Conservation (phyloP, 1,140 invertebrate genomes). For the Zaprionus taronus region DNA sequence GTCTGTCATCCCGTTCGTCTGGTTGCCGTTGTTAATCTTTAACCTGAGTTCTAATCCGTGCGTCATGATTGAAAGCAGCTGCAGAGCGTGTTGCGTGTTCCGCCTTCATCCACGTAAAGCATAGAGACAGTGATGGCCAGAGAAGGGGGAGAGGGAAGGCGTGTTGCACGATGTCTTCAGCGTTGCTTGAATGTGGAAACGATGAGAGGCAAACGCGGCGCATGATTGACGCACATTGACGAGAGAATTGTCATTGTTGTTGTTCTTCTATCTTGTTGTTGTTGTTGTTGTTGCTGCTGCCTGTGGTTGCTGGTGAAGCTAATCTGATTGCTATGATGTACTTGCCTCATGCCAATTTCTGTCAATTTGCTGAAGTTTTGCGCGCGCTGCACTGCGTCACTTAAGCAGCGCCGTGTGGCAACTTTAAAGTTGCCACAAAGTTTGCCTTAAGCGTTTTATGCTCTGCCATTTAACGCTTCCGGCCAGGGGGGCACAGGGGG, state of each 20-base stretch:
- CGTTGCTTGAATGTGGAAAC: slow-evolving; percentile 22
- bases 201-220: slow-evolving; percentile 40
- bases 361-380: slow-evolving; percentile 59
- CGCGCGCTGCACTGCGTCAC: slow-evolving; percentile 18
- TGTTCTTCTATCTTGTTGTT: not conserved
- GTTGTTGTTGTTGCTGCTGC: not conserved
- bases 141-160: not conserved
- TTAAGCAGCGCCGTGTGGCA: slow-evolving; percentile 10
- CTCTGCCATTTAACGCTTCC: slow-evolving; percentile 20
- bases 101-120: slow-evolving; percentile 17
- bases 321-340: slow-evolving; percentile 73
- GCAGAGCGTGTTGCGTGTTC: slow-evolving; percentile 54
- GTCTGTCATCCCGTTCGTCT: slow-evolving; percentile 28
- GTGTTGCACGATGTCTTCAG: slow-evolving; percentile 12
- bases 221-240: slow-evolving; percentile 56
- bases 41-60: slow-evolving; percentile 77
- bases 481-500: not conserved
- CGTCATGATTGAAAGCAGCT: slow-evolving; percentile 79
- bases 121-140: not conserved
- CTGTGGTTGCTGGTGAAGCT: slow-evolving; percentile 18
- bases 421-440: slow-evolving; percentile 29
- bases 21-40: slow-evolving; percentile 70
- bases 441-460: slow-evolving; percentile 23
- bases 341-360: slow-evolving; percentile 68
- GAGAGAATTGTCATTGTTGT: slow-evolving; percentile 19